A percentile compares a stretch with the other conserved stretches of the same genome.
phyloP scores from a whole-genome alignment of 2,888 invertebrate genomes.

The Amblyjoppa proteus region DNA sequence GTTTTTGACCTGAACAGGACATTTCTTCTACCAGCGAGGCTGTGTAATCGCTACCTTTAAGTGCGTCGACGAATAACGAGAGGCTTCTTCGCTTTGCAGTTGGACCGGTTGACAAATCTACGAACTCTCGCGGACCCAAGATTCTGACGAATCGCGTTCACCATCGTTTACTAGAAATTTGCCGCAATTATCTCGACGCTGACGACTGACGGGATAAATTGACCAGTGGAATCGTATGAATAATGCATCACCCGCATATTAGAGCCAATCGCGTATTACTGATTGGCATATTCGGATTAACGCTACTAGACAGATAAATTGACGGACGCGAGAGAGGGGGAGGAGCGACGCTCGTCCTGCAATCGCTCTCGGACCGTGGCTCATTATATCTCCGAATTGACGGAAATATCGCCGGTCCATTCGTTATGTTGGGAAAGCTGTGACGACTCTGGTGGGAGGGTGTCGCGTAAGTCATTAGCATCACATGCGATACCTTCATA shows the following conservation, averaged over 20 bases:
- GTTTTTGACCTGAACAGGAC: not conserved
- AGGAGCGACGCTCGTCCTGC: slow-evolving; percentile 45
- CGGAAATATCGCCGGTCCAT: not conserved
- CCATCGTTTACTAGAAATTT: slow-evolving; percentile 62
- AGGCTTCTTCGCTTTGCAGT: not conserved
- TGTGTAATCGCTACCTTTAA: not conserved
- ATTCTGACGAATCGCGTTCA: slow-evolving; percentile 42
- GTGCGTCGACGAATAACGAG: not conserved
- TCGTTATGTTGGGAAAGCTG: not conserved
- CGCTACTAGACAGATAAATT: slow-evolving; percentile 55
- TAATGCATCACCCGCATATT: slow-evolving; percentile 68
- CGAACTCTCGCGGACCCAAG: slow-evolving; percentile 21
- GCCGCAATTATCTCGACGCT: slow-evolving; percentile 63
- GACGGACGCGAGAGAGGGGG: slow-evolving; percentile 43
- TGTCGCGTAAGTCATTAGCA: not conserved
- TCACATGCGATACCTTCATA: not conserved
- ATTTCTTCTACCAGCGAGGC: not conserved
- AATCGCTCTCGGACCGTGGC: slow-evolving; percentile 31
- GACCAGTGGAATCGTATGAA: slow-evolving; percentile 66
- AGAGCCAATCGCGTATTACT: slow-evolving; percentile 68
- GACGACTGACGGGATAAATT: slow-evolving; percentile 70
- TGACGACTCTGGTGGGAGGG: not conserved
- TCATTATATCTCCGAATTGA: slow-evolving; percentile 12
- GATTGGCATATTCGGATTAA: slow-evolving; percentile 69
- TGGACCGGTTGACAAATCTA: not conserved